Conservation (phyloP, 2,113 vertebrate genomes). For the Coturnix japonica region DNA sequence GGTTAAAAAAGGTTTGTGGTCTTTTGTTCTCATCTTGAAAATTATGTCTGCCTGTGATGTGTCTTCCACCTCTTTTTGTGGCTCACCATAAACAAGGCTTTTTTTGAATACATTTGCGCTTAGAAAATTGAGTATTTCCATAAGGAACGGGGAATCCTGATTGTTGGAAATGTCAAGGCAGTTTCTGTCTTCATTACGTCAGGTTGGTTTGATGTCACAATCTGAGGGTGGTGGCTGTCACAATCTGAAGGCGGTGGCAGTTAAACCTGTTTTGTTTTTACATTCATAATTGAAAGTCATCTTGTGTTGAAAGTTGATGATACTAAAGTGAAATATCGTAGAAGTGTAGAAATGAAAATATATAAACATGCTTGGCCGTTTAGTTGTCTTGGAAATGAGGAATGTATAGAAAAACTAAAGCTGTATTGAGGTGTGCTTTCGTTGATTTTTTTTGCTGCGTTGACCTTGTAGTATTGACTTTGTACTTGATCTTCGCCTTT, state of each 20-base stretch:
- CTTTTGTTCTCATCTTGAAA: not conserved
- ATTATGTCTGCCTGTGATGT: fast-evolving
- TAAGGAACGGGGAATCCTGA: not conserved
- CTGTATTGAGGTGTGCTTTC: not conserved
- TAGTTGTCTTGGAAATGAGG: not conserved
- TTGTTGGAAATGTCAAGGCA: not conserved
- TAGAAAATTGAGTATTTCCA: not conserved
- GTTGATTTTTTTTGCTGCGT: not conserved
- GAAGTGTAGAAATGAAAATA: not conserved
- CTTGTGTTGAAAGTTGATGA: not conserved
- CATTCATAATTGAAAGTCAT: not conserved
- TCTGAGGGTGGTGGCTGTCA: not conserved
- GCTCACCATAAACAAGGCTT: not conserved
- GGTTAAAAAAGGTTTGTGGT: not conserved
- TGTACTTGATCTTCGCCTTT: not conserved
- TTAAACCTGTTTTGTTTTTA: not conserved
- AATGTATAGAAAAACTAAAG: not conserved
- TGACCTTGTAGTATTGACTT: not conserved
- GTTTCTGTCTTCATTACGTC: not conserved
- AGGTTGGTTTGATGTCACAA: not conserved
- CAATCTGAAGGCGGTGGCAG: not conserved
- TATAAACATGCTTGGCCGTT: not conserved
- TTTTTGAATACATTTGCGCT: not conserved
- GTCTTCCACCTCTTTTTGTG: not conserved
- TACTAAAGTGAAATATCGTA: not conserved